Conservation (phyloP, 1,140 invertebrate species). For the Caenorhabditis briggsae region DNA sequence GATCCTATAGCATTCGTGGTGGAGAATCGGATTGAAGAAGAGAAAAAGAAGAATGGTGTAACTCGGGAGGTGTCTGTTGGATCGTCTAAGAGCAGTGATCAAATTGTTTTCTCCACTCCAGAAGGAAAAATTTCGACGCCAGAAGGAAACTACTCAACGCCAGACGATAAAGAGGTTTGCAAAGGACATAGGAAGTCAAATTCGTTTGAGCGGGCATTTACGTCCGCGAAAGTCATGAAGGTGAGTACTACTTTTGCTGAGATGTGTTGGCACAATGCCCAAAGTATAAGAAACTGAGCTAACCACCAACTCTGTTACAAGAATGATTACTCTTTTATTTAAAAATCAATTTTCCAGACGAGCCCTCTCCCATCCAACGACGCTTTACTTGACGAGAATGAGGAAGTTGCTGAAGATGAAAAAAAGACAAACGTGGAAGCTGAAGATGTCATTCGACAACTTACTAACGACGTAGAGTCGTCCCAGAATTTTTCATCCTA, state of each 20-base stretch:
- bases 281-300: too few relatives aligned
- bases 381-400: neutral
- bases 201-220: constrained; percentile 47
- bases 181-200: constrained; percentile 46
- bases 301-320: too few relatives aligned
- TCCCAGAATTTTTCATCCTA: neutral
- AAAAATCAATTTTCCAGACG: neutral
- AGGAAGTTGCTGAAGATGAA: neutral
- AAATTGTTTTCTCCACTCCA: neutral
- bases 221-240: constrained; percentile 4
- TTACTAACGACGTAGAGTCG: neutral
- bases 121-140: neutral
- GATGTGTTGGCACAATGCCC: too few relatives aligned
- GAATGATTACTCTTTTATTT: too few relatives aligned
- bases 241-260: neutral
- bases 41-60: constrained; percentile 1
- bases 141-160: neutral
- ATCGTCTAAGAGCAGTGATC: neutral
- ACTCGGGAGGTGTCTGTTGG: neutral
- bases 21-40: constrained; percentile 33
- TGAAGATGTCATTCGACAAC: constrained; percentile 37
- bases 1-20: constrained; percentile 40
- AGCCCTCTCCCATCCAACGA: constrained; percentile 35
- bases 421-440: neutral
- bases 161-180: neutral